Base-by-base conservation (phyloP, 2,888 invertebrate genomes). In the Drosophila mimica region DNA sequence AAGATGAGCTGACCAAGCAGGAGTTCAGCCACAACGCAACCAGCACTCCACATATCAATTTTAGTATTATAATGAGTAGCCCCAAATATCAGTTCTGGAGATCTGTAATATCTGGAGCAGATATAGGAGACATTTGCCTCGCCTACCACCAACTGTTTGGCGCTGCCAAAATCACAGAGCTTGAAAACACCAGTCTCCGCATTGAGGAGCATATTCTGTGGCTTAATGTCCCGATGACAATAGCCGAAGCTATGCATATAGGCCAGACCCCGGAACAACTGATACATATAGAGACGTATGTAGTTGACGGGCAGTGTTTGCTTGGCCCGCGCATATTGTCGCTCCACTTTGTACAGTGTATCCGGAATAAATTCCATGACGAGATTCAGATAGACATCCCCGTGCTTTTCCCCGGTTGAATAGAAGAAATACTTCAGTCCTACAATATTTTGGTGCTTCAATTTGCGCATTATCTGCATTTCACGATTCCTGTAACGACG, bases 401-500 rank as follows among this genome's bases (percentile, higher is more conserved):
- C 99, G 94, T 99, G 99, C 97, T 99, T 99, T 94, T 99, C 99
- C 93, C 99, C 99, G 94, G 98, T 98, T 93, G 99, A 99, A 95
- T 99, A 99, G 95, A 99, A 99, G 96, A 99, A 99, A 95, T 98
- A 99, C 95, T 98, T 98, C 94, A 99, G 96, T 95, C 98, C 98
- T 93, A 99, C 99, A 95, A 99, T 99, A 95, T 99, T 99, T 96
- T 98, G 98, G 94, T 99, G 99, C 94, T 99, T 98, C 94, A 99
- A 95, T 94, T 98, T 97, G 94, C 99, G 96, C 99, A 99, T 99
- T 87, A 99, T 99, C 95, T 99, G 99, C 94, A 99, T 96, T 95
- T 99, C 99, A 92, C 99, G 98, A 95, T 99, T 99, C 98, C 99
- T 99, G 95, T 99, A 99, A 94, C 99, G 96, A 94, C 99, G 99